These are phyloP conservation scores for Saturnia japonica DNA, from an alignment of 2,888 invertebrate species.

Conservation along the genomic window DNA sequence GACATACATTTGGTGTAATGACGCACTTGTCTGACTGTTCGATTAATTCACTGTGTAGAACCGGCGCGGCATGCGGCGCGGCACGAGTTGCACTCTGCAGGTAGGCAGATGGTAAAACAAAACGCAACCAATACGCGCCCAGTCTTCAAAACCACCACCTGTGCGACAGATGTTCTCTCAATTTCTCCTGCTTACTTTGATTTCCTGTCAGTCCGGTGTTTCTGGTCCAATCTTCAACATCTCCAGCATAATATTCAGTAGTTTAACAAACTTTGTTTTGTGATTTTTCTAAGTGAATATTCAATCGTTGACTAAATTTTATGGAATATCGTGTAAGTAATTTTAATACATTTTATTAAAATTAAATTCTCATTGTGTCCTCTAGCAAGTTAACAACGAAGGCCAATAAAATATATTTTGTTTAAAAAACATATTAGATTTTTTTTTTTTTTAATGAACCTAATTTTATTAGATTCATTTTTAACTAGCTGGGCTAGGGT, in stretches of 20 bases:
- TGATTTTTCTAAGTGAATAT: not conserved
- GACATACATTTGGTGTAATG: not conserved
- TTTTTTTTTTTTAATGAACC: too few species aligned
- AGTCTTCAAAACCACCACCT: slow-evolving; percentile 10
- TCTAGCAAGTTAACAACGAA: not conserved
- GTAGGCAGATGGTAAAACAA: slow-evolving; percentile 15
- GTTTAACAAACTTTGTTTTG: not conserved
- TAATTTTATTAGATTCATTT: too few species aligned
- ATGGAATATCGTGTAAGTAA: not conserved
- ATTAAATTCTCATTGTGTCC: not conserved
- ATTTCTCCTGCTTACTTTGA: not conserved
- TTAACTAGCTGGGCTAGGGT: too few species aligned
- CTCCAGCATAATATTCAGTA: not conserved
- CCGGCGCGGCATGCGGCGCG: not conserved
- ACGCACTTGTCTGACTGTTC: not conserved
- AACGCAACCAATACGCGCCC: slow-evolving; percentile 10
- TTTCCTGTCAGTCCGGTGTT: slow-evolving; percentile 10
- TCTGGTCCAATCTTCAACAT: not conserved
- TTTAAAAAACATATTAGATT: too few species aligned
- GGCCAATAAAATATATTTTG: too few species aligned
- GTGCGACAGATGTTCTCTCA: slow-evolving; percentile 12
- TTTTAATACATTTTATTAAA: not conserved
- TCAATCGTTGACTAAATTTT: not conserved
- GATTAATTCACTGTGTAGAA: not conserved
- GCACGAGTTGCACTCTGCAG: slow-evolving; percentile 11